These are phyloP conservation scores for Mellivora capensis DNA, from an alignment of 2,113 vertebrate species.

Conservation along the genomic window DNA sequence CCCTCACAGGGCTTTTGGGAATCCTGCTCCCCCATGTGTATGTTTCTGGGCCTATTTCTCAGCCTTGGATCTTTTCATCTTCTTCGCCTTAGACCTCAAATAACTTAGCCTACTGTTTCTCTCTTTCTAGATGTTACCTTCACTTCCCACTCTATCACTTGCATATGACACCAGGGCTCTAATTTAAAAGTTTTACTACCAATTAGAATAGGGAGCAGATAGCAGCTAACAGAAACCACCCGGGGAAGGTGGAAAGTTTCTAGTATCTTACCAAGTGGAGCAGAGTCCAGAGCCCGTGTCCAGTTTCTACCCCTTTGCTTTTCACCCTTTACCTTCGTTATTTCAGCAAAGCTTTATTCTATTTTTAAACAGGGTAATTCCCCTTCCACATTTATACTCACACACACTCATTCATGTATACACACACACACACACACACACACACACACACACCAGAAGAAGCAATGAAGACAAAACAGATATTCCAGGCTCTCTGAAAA, in stretches of 20 bases:
- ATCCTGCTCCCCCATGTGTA: fast-evolving
- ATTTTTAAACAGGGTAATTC: background rate
- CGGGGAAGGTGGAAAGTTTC: background rate
- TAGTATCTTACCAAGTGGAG: background rate
- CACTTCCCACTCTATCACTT: background rate
- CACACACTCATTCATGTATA: too few species aligned
- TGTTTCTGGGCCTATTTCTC: background rate
- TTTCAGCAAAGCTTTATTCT: background rate
- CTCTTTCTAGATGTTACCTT: background rate
- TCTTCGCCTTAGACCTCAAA: background rate
- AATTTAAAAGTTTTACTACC: background rate
- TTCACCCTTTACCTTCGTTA: background rate
- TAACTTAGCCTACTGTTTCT: background rate
- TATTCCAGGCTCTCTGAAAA: background rate
- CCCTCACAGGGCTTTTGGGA: background rate
- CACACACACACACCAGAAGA: background rate
- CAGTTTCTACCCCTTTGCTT: background rate
- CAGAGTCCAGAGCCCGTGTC: background rate
- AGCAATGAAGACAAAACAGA: background rate
- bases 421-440: background rate
- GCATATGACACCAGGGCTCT: background rate
- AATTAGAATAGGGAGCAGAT: background rate
- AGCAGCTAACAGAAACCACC: background rate
- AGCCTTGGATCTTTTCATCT: background rate
- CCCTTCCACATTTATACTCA: background rate